Evolutionary conservation across 2,797 vertebrate genomes (phyloP).

Genomic region (Pygocentrus nattereri): DNA sequence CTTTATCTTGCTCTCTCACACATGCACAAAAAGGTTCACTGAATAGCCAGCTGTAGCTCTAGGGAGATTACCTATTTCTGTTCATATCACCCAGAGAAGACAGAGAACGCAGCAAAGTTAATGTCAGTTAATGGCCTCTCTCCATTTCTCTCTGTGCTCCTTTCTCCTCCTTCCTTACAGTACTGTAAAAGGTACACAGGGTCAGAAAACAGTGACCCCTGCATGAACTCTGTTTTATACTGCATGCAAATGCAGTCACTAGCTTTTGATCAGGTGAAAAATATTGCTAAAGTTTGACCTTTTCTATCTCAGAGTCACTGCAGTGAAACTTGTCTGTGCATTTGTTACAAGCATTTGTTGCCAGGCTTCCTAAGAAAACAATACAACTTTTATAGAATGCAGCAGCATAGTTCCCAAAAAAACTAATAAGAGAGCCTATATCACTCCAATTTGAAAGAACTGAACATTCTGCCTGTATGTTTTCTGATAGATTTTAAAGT

Average conservation of each 20-base stretch:
- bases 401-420: too few relatives aligned
- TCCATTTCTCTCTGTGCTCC: not conserved
- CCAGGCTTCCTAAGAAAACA: too few relatives aligned
- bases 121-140: not conserved
- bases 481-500: too few relatives aligned
- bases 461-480: too few relatives aligned
- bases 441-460: too few relatives aligned
- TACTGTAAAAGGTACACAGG: not conserved
- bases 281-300: too few relatives aligned
- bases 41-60: slow-evolving; percentile 1
- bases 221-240: not conserved
- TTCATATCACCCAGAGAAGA: not conserved
- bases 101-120: not conserved
- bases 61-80: slow-evolving; percentile 6
- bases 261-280: too few relatives aligned
- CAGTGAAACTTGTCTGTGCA: too few relatives aligned
- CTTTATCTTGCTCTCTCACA: not conserved
- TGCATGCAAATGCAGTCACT: not conserved
- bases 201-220: not conserved
- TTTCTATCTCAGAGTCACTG: too few relatives aligned
- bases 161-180: not conserved
- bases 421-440: too few relatives aligned
- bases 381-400: too few relatives aligned
- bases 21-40: not conserved
- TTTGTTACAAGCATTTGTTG: too few relatives aligned